Evolutionary conservation across 2,113 vertebrate species (phyloP).

Genomic region (Equus przewalskii): DNA sequence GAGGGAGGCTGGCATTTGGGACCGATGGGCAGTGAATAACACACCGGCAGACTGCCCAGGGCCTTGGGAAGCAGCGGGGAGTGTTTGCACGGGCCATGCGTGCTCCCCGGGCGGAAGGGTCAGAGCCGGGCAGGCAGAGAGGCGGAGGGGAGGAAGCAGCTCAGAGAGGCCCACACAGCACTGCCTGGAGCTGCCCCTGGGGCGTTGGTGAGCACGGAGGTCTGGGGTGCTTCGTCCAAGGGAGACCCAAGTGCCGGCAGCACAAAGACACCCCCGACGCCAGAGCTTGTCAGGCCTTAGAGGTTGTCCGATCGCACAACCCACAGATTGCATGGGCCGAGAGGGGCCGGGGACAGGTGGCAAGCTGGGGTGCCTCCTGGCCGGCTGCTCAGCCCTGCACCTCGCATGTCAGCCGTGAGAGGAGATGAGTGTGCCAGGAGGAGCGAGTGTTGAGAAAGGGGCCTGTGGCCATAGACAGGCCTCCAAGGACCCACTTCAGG

Average conservation of each 20-base stretch:
- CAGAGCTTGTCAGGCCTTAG: rapidly evolving
- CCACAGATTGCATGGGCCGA: background rate
- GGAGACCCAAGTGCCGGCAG: background rate
- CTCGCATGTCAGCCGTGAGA: background rate
- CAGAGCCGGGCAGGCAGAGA: too few relatives aligned
- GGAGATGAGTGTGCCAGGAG: background rate
- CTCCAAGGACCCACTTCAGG: background rate
- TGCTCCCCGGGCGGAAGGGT: background rate
- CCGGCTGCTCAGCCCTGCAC: background rate
- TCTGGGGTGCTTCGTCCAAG: background rate
- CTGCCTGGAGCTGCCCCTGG: background rate
- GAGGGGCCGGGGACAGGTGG: background rate
- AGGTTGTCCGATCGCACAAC: background rate
- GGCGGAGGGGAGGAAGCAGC: background rate
- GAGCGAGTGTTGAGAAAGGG: background rate
- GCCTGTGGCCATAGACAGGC: background rate
- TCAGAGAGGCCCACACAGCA: background rate
- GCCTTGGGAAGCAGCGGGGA: background rate
- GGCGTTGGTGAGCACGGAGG: background rate
- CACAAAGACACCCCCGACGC: background rate
- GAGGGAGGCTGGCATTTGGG: background rate
- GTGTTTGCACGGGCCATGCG: rapidly evolving
- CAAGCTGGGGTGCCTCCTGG: background rate
- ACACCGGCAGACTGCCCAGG: too few relatives aligned
- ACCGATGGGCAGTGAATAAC: background rate